Percentiles rank a stretch among this genome's conserved stretches.
Evolutionary conservation across 2,888 invertebrate genomes (phyloP).

Genomic region (Eupithecia subumbrata): DNA sequence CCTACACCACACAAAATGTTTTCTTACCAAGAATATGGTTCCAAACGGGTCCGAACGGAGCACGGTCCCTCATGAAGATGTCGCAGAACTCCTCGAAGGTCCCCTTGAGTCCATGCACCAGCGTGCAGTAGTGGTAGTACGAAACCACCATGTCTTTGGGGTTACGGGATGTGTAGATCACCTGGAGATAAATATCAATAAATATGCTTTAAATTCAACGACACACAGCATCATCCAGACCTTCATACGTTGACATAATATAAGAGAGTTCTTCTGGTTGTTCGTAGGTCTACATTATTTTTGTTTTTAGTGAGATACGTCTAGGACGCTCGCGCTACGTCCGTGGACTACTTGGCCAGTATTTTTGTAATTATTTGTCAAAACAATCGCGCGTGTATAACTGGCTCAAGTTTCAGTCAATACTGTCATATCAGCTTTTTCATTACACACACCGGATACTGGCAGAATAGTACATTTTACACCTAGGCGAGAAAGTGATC

Average conservation of each 20-base stretch:
- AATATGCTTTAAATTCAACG: background rate
- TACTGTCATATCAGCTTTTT: too few relatives aligned
- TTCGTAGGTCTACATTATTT: background rate
- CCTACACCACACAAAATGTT: background rate
- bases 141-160: conserved; percentile 96
- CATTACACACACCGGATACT: too few relatives aligned
- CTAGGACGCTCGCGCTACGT: too few relatives aligned
- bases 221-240: background rate
- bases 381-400: too few relatives aligned
- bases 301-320: background rate
- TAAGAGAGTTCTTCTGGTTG: too few relatives aligned
- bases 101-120: conserved; percentile 87
- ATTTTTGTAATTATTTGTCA: too few relatives aligned
- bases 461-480: too few relatives aligned
- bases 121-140: conserved; percentile 91
- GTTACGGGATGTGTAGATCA: conserved; percentile 94
- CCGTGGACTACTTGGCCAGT: too few relatives aligned
- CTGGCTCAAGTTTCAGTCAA: too few relatives aligned
- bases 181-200: conserved; percentile 71
- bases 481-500: too few relatives aligned
- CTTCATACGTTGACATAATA: too few relatives aligned
- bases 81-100: conserved; percentile 90
- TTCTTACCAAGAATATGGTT: conserved; percentile 85
- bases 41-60: conserved; percentile 87
- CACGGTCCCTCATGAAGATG: conserved; percentile 87